Evolutionary conservation across 2,888 invertebrate genomes (phyloP).

Genomic region (Noctua pronuba): DNA sequence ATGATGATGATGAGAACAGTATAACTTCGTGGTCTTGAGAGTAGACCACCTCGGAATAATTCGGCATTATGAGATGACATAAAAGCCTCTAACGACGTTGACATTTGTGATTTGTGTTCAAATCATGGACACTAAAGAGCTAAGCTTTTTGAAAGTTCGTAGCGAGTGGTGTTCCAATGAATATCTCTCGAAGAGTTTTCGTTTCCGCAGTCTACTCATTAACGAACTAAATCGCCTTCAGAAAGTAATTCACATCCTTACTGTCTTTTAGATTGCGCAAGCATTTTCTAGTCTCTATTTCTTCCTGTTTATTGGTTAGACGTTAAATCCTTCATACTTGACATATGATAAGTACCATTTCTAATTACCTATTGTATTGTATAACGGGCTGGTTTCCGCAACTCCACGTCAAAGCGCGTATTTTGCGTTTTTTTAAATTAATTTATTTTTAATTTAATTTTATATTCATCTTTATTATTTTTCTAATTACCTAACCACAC

Average conservation of each 20-base stretch:
- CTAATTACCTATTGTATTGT: constrained; percentile 18
- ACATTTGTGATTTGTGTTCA: background rate
- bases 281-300: constrained; percentile 6
- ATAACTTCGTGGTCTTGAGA: background rate
- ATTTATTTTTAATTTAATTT: no score
- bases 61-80: background rate
- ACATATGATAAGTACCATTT: background rate
- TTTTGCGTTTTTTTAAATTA: no score
- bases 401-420: no score
- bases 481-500: constrained; percentile 9
- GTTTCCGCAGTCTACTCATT: background rate
- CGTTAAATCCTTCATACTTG: background rate
- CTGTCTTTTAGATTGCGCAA: background rate
- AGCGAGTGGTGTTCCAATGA: background rate
- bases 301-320: constrained; percentile 3
- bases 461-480: no score
- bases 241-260: background rate
- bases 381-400: no score
- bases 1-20: background rate
- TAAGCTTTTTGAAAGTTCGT: background rate
- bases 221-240: background rate
- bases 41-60: background rate
- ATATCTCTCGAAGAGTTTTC: background rate
- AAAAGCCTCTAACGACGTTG: background rate
- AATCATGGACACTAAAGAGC: background rate